Conservation (phyloP, 2,797 vertebrate species). For the Galaxias olidus region DNA sequence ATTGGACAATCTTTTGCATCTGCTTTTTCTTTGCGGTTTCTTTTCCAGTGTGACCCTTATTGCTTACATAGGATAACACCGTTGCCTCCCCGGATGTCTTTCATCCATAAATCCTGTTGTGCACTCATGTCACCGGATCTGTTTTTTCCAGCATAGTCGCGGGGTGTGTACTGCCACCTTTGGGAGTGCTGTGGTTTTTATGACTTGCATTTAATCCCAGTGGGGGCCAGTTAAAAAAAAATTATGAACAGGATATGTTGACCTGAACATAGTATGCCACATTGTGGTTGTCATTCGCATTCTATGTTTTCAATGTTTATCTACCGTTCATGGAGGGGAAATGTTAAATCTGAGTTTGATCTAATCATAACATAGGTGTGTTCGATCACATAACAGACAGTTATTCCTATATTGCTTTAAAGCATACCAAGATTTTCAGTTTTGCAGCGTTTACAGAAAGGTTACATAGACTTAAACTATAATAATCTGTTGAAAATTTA, state of each 20-base stretch:
- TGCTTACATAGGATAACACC: conserved; percentile 48
- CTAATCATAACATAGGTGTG: conserved; percentile 8
- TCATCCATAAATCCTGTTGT: conserved; percentile 37
- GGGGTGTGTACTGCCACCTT: conserved; percentile 22
- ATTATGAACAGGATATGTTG: not conserved
- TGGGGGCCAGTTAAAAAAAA: conserved; percentile 5
- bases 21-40: conserved; percentile 24
- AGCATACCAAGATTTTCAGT: conserved; percentile 6
- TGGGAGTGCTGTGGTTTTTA: not conserved
- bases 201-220: not conserved
- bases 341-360: not conserved
- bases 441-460: not conserved
- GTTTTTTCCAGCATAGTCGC: conserved; percentile 34
- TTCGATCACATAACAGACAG: not conserved
- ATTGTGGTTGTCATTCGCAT: no score
- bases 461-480: no score
- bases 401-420: conserved; percentile 18
- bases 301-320: not conserved
- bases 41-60: conserved; percentile 29
- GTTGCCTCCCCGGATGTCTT: conserved; percentile 29
- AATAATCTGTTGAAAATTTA: no score
- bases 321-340: not conserved
- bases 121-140: conserved; percentile 34
- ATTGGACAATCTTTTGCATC: conserved; percentile 15
- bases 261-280: not conserved